Evolutionary conservation across 1,140 invertebrate genomes (phyloP).

Genomic region (Drosophila melanica): DNA sequence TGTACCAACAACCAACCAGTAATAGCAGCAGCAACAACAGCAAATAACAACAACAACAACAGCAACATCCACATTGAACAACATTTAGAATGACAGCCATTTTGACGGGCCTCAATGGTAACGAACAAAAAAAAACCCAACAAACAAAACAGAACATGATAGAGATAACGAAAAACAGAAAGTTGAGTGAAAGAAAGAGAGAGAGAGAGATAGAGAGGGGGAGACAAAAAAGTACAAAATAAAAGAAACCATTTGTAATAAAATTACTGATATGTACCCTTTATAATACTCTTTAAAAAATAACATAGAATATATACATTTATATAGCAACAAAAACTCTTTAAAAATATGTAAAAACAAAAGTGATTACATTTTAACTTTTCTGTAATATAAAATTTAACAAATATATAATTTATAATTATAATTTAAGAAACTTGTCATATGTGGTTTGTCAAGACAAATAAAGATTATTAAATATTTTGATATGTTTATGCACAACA

Average conservation of each 20-base stretch:
- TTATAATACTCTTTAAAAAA: conserved; percentile 6
- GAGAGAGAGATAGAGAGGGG: no score
- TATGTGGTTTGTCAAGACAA: no score
- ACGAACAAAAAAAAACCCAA: conserved; percentile 35
- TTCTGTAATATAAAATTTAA: no score
- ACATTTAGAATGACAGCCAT: conserved; percentile 50
- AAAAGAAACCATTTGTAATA: background rate
- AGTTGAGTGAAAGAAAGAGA: conserved; percentile 1
- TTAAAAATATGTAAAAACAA: no score
- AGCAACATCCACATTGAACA: conserved; percentile 29
- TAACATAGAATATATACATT: no score
- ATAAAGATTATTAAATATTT: no score
- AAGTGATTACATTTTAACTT: no score
- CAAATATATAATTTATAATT: no score
- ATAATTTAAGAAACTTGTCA: no score
- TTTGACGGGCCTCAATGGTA: conserved; percentile 63
- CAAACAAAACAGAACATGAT: conserved; percentile 4
- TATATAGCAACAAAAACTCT: no score
- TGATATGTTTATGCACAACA: background rate
- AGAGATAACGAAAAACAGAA: background rate
- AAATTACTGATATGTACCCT: background rate
- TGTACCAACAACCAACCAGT: conserved; percentile 32
- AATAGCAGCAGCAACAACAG: conserved; percentile 21
- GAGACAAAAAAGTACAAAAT: background rate
- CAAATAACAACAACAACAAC: conserved; percentile 17